Evolutionary conservation across 2,113 vertebrate genomes (phyloP), one percentile per base, ranked within the genome.

Genomic region (Aegithalos caudatus): DNA sequence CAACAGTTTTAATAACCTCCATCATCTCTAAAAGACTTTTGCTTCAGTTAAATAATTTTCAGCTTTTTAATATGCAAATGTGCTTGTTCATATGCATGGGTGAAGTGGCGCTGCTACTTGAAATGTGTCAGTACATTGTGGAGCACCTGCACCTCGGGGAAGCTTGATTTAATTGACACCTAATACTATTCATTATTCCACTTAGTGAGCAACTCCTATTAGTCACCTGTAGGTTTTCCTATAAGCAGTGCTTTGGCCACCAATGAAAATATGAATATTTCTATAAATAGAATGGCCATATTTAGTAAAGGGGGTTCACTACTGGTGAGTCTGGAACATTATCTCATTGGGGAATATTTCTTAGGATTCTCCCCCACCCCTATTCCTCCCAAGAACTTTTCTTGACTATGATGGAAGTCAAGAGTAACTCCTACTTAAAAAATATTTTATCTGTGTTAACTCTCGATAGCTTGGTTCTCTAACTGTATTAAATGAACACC

Each of bases 1-100:
- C 99, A 99, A 99, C 99, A 99, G 98, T 99, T 99, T 99, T 99
- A 99, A 99, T 99, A 99, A 99, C 99, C 99, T 99, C 98, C 98
- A 99, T 99, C 99, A 98, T 99, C 99, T 99, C 98, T 98, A 98
- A 98, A 98, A 99, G 98, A 99, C 98, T 98, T 99, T 99, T 98
- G 98, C 98, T 98, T 99, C 98, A 98, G 99, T 99, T 99, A 99
- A 99, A 99, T 99, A 99, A 99, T 99, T 99, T 98, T 98, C 97
- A 98, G 98, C 98, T 99, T 99, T 99, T 99, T 99, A 99, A 99
- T 98, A 98, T 99, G 99, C 99, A 99, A 99, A 99, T 99, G 98
- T 95, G 95, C 98, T 98, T 98, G 98, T 98, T 99, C 98, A 98
- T 99, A 99, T 99, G 99, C 99, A 98, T 98, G 99, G 98, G 98